Base-by-base conservation (phyloP, 2,113 vertebrate genomes). In the Saccopteryx bilineata region DNA sequence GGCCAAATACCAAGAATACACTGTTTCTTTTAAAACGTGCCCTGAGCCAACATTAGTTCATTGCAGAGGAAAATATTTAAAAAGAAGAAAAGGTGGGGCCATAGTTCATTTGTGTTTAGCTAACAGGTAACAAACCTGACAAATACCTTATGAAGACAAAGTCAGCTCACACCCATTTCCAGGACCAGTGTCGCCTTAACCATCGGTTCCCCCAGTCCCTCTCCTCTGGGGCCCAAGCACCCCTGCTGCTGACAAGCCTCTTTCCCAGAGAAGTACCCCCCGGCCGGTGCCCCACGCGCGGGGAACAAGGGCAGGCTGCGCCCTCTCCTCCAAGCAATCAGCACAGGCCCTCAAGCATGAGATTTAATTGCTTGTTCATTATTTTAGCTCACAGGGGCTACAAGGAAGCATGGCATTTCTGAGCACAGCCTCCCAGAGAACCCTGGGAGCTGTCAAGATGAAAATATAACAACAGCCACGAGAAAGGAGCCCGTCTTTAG, bases 361-460 rank as follows among this genome's bases (percentile, higher is more conserved):
- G 94, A 96, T 96, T 97, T 97, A 97, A 97, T 97, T 98, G 97
- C 95, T 93, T 93, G 86, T 95, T 97, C 96, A 97, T 97, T 97
- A 96, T 97, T 96, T 97, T 91, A 96, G 79, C 95, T 95, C 39
- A 19, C 96, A 96, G 96, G 96, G 79, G 87, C 94, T 95, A 96
- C 65, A 86, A 93, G 92, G 74, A 95, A 95, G 76, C 23, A 28
- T 46, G 50, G 83, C 95, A 84, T 54, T 96, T 89, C 86, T 21
- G 75, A 95, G 92, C 92, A 21, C 78, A 72, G 85, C 80, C 91
- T 97, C 87, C 95, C 96, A 10, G 69, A 81, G 24, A 93, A 95
- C 96, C 97, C 97, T 95, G 91, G 93, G 92, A 97, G 88, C 68
- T 90, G 79, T 90, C 72, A 95, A 95, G 81, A 91, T 95, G 90